Conservation (phyloP, 2,888 invertebrate species). For the Muscina levida region DNA sequence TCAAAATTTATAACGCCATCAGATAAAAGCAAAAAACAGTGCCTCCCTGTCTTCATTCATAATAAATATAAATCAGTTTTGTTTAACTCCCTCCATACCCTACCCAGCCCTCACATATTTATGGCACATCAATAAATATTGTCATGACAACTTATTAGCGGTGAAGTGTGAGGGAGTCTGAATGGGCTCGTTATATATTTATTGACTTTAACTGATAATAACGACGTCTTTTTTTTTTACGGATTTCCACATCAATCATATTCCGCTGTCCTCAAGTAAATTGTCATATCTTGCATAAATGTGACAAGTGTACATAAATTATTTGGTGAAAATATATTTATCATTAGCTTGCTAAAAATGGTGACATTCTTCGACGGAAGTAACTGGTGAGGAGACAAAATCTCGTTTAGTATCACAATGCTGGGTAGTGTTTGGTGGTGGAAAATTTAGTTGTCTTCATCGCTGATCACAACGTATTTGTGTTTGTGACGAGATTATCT, state of each 20-base stretch:
- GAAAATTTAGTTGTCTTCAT: not conserved
- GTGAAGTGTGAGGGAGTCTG: not conserved
- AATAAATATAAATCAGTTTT: no score
- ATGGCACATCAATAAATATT: not conserved
- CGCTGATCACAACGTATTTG: not conserved
- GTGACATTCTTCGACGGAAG: not conserved
- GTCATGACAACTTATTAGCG: not conserved
- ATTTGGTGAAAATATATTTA: not conserved
- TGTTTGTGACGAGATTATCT: constrained; percentile 1
- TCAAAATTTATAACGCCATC: no score
- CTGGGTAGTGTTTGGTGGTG: no score
- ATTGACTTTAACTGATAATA: not conserved
- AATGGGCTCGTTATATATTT: not conserved
- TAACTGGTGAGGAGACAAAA: no score
- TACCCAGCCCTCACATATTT: no score
- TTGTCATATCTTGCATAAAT: no score
- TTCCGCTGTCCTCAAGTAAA: not conserved
- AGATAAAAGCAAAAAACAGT: no score
- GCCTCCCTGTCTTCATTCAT: no score
- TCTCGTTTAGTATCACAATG: no score
- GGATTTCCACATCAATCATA: constrained; percentile 12
- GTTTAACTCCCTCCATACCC: no score
- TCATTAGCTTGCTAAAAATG: constrained; percentile 2
- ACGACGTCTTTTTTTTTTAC: not conserved
- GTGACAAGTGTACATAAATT: no score